These are phyloP conservation scores for Monochamus saltuarius DNA, from an alignment of 1,140 invertebrate genomes.

Conservation along the genomic window DNA sequence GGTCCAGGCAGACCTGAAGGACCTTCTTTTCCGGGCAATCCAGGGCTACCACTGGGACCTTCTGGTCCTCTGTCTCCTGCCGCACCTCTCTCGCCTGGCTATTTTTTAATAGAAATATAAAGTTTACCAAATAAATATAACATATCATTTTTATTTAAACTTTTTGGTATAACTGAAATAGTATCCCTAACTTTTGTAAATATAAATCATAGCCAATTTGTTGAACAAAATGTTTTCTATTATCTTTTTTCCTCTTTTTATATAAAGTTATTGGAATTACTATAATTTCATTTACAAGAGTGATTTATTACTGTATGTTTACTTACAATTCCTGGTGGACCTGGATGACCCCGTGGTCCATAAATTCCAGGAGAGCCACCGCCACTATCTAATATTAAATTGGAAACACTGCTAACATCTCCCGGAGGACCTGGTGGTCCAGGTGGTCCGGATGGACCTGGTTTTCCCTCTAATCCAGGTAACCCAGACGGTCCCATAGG, in stretches of 20 bases:
- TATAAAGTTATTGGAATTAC: too few relatives aligned
- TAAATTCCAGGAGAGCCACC: constrained; percentile 38
- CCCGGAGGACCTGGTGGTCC: constrained; percentile 44
- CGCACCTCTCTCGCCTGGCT: constrained; percentile 46
- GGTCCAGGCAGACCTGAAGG: constrained; percentile 45
- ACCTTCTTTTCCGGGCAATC: constrained; percentile 53
- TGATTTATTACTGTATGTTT: too few relatives aligned
- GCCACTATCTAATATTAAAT: constrained; percentile 22
- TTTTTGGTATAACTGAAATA: too few relatives aligned
- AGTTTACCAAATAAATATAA: not conserved
- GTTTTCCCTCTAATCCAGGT: constrained; percentile 41
- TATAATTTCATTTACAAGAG: too few relatives aligned
- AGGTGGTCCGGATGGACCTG: constrained; percentile 36
- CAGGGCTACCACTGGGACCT: constrained; percentile 48
- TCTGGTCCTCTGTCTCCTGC: constrained; percentile 44
- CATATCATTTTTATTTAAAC: too few relatives aligned
- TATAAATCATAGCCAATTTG: too few relatives aligned
- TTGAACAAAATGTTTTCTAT: too few relatives aligned
- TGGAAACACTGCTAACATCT: constrained; percentile 27
- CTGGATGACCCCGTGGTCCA: constrained; percentile 49
- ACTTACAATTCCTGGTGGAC: constrained; percentile 46
- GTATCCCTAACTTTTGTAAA: too few relatives aligned
- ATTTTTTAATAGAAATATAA: constrained; percentile 1
- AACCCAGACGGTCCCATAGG: constrained; percentile 47
- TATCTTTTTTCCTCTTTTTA: too few relatives aligned